Base-by-base conservation (phyloP, 2,888 invertebrate genomes). In the Fragum sueziense region DNA sequence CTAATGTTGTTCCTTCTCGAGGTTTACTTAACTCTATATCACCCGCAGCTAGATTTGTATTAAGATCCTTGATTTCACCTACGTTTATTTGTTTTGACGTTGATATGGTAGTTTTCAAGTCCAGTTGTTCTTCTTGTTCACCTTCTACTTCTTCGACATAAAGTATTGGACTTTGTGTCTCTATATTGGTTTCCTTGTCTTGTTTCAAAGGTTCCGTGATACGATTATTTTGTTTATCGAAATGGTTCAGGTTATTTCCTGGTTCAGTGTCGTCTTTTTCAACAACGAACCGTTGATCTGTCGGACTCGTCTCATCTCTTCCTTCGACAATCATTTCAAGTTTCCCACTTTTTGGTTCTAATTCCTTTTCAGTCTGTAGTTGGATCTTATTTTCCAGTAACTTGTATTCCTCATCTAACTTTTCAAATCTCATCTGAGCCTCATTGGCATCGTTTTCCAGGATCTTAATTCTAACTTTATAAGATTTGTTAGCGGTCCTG, bases 401-500 rank as follows among this genome's bases (percentile, higher is more conserved):
- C 22, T 78, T 54, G 31, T 78, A 73, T 29, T 80, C 76, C 27
- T 67, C 65, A 47, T 80, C 52, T 11, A 84, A 41, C 7, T 80
- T 67, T 20, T 80, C 70, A n/a, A 80, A 74, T 9, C 61, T 54
- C 54, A 71, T 80, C 31, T 73, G 67, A 7, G 52, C 31, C 20
- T 79, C 76, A 25, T 52, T 74, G 4, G 52, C 65, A n/a, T 84
- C 80, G 31, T 80, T 78, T 65, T 84, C 84, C 4, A 84, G 67
- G 37, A 80, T 80, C 37, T 74, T 73, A 9, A 78, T 78, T 20
- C 76, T 61, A 29, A 80, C 57, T 59, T 84, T 84, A 22, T 68
- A 80, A 20, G 84, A 80, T 65, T 69, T 73, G 52, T 84, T 84
- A 0, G 84, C 80, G 51, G 80, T 80, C 34, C 73, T 68, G 2